phyloP scores from a whole-genome alignment of 2,888 invertebrate genomes.

The Kuschelorhynchus macadamiae region DNA sequence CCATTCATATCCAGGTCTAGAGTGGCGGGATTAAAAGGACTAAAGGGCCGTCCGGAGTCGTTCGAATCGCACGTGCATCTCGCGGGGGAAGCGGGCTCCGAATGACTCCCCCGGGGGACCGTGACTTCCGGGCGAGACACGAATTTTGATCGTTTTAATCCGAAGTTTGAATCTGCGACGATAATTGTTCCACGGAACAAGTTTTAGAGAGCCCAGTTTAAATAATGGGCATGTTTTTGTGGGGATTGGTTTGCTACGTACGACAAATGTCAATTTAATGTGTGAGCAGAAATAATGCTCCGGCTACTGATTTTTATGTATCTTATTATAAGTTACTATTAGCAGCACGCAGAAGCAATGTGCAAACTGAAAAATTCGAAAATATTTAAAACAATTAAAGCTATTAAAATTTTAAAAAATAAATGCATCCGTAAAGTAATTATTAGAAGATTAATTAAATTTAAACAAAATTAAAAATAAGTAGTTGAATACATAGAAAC shows the following conservation, averaged over 20 bases:
- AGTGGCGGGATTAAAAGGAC: slow-evolving; percentile 36
- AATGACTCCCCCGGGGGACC: slow-evolving; percentile 29
- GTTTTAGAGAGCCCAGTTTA: slow-evolving; percentile 23
- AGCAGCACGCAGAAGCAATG: no score
- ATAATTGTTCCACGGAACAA: slow-evolving; percentile 37
- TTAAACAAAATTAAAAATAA: no score
- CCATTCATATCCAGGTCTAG: slow-evolving; percentile 36
- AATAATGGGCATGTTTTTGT: slow-evolving; percentile 14
- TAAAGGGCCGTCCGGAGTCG: slow-evolving; percentile 39
- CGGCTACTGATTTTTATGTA: no score
- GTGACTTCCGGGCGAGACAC: slow-evolving; percentile 40
- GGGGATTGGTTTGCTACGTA: slow-evolving; percentile 4
- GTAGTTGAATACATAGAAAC: no score
- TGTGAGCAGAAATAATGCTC: no score
- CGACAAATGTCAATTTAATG: no score
- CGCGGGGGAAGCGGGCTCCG: slow-evolving; percentile 22
- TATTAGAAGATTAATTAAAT: no score
- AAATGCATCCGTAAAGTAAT: no score
- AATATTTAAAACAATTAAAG: no score
- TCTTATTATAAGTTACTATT: no score
- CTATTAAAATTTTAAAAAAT: no score
- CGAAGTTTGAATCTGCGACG: slow-evolving; percentile 40
- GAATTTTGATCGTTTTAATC: slow-evolving; percentile 48
- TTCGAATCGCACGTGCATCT: slow-evolving; percentile 45
- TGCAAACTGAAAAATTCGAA: no score